phyloP scores from a whole-genome alignment of 37 sponge, comb jelly and placozoan genomes.

The Oopsacas minuta region DNA sequence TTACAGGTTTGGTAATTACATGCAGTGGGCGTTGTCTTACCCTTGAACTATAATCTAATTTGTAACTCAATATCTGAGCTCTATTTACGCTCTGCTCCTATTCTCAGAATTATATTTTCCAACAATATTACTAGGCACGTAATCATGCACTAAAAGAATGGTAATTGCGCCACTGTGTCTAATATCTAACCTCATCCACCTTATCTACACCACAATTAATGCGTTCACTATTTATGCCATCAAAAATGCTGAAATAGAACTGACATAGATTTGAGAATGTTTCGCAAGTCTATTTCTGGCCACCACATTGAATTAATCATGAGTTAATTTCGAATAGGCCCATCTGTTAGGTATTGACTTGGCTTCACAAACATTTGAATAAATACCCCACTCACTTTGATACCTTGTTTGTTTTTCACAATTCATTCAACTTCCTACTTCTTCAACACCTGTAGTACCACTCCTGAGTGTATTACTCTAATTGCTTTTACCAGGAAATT shows the following conservation, averaged over 20 bases:
- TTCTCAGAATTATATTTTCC: no score
- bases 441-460: background rate
- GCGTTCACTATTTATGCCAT: background rate
- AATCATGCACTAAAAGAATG: no score
- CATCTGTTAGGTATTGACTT: slow-evolving; percentile 14
- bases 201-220: background rate
- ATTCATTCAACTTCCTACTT: no score
- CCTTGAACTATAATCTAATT: no score
- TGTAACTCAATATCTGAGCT: no score
- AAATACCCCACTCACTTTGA: background rate
- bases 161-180: slow-evolving; percentile 12
- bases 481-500: no score
- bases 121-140: no score
- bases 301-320: slow-evolving; percentile 17
- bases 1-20: no score
- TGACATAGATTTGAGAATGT: background rate
- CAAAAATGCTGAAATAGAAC: background rate
- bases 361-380: background rate
- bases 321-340: slow-evolving; percentile 15
- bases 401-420: background rate
- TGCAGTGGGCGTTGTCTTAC: no score
- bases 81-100: no score
- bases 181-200: background rate
- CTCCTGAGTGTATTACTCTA: background rate
- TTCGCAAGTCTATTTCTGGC: background rate